Base-by-base conservation (phyloP, 1,140 invertebrate species). In the Andricus grossulariae region DNA sequence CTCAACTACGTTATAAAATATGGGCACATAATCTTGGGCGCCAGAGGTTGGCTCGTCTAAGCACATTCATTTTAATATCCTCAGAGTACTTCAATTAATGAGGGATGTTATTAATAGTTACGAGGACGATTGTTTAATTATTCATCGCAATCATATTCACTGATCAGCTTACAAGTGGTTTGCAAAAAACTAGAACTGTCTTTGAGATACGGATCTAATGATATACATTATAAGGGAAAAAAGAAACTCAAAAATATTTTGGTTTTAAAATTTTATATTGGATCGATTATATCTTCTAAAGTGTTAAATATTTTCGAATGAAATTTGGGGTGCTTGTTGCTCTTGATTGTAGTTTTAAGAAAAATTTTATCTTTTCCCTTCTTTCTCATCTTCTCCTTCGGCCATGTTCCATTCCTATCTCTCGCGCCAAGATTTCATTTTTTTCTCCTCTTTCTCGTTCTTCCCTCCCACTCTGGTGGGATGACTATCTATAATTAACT, bases 401-500 rank as follows among this genome's bases (percentile, higher is more conserved):
- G 60, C 60, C 60, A 66, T 66, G 60, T 66, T 66, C 60, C 25
- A 66, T 66, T 66, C 60, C 60, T 39, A 66, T 66, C 66, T 25
- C 74, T 66, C 80, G 75, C 80, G 73, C 74, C 77, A 75, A 60
- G 80, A 81, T 76, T 80, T 75, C 75, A 78, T 78, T 75, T 80
- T 74, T 77, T 73, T 74, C 73, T 78, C 80, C 78, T 55, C 80
- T 74, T 77, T 71, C 66, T 74, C 74, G 71, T 72, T 72, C 51
- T 32, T 76, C 54, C 73, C 19, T 25, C 13, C 77, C 78, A 73
- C 76, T 79, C 74, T 80, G 77, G 77, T 72, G 72, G 77, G 80
- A 80, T 79, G 76, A 80, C 70, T 55, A 57, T 79, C 77, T 84
- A 84, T 82, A 82, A 84, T 84, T 84, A 84, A 82, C 83, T 80